Evolutionary conservation across 2,797 vertebrate species (phyloP), one percentile per base, ranked within the genome.

Genomic region (Atherinosoma microstoma): DNA sequence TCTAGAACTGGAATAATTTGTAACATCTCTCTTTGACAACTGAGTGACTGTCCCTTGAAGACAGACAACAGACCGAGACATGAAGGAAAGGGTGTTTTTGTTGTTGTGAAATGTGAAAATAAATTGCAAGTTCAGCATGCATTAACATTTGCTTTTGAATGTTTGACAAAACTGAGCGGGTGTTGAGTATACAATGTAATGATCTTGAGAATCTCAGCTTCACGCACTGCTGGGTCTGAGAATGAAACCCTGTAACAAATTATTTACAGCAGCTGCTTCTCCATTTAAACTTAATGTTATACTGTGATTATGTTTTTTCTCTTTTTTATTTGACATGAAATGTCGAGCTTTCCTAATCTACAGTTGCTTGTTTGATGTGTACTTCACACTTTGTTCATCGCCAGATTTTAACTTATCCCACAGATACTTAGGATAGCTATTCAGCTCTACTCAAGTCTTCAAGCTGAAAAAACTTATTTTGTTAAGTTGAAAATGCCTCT

Each of bases 71-170:
- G 70, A 70, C 45, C 36, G 32, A 35, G 67, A 78, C 77, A 42
- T 15, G 38, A 16, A 15, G 38, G 15, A 13, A 42, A 15, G 13
- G 32, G 4, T 32, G 4, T 32, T 42, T 42, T 42, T 16, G 13
- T 42, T 42, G 36, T 13, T 12, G 1, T 38, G 36, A 38, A 38
- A 2, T 12, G 36, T 38, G 36, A 38, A 42, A 42, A 42, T 42
- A 16, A 65, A 79, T 73, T 68, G 59, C 74, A 67, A 83, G 71
- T 78, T 78, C 84, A 68, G 59, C 30, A 53, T 84, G 75, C 70
- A 65, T 53, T 80, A 82, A 61, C 78, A 79, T 80, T 77, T 81
- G 70, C 70, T 73, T 73, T 56, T 47, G 24, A 78, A 77, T 79
- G 73, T 61, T 6, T 34, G 59, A 75, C 58, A 56, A 69, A 60